Evolutionary conservation across 2,888 invertebrate species (phyloP), one percentile per base, ranked within the genome.

Genomic region (Cartodere bifasciata): DNA sequence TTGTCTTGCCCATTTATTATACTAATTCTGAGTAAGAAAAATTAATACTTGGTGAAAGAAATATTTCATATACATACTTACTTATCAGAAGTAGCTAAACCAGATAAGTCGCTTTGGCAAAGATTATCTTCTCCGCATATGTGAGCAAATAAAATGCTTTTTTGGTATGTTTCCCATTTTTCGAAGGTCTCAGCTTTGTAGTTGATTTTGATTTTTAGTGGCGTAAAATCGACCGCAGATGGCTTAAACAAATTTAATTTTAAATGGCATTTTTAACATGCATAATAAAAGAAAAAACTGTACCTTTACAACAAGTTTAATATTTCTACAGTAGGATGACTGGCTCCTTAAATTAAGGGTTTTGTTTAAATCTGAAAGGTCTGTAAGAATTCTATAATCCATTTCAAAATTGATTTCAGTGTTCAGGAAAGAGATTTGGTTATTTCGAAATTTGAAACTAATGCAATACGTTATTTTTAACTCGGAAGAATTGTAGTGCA

Each of bases 41-140:
- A 28, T 23, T 15, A 25, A 2, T 21, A 7, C 4, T 11, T 16
- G 25, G 10, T 7, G 25, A 24, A 26, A 27, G 4, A 12, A 16
- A 12, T 9, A 4, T 5, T 23, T 12, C 10, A 2, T 25, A 15
- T 34, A 38, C 36, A 31, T 36, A 34, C 28, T 30, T 51, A 50
- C 28, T 53, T 47, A 34, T 62, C 37, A 28, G n/a, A 60, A 27
- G 58, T 45, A 12, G 65, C 43, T 1, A 44, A 47, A 47, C 72
- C 50, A 2, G 48, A 47, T 3, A 72, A 47, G 49, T 63, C 59
- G 1, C 71, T 67, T 5, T 54, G 60, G 45, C 72, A 68, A 29
- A 65, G 56, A 21, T 65, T 52, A 35, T 70, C 69, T 9, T 61
- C 55, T 0, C 69, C 70, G 42, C 72, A 73, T 32, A 65, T 68